Evolutionary conservation across 30 jellyfish, hydroid and myxozoan species (phyloP), one percentile per base, ranked within the genome.

Genomic region (Hydra vulgaris): DNA sequence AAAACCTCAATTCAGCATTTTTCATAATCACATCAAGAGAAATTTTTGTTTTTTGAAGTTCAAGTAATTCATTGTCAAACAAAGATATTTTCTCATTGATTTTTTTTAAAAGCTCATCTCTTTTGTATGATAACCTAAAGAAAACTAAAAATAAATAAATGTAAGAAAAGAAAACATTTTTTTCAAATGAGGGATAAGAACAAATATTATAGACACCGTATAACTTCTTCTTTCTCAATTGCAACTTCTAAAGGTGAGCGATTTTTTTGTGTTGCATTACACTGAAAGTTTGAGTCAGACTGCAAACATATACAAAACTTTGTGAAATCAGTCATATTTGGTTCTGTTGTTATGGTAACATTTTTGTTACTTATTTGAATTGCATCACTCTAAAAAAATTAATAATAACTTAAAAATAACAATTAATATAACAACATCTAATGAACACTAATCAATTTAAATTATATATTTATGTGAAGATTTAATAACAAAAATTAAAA

Each of bases 1-100:
- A 68, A 20, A 68, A 91, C 98, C 96, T 86, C 19, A 91, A 87
- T 23, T 91, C 96, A 55, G 98, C 98, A 71, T 86, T 91, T 80
- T 91, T 91, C 85, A 91, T 69, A 20, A 77, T 94, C 53, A 84
- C 95, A 70, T 91, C 98, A 55, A 91, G 69, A 53, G 56, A 90
- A 8, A 87, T 74, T 84, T 91, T 91, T 18, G 87, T 95, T 21
- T 86, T 89, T 21, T 96, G 91, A 24, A 91, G 56, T n/a, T 67
- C 18, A 24, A 88, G 77, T 74, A 91, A 54, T 25, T 83, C 96
- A 17, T 89, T 92, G 79, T 91, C 98, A 84, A 91, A 91, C 8
- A 66, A 55, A 1, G 22, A 26, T 80, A 79, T 27, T 27, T 81
- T 61, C 24, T 84, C 95, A 23, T 70, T 54, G 55, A 91, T 83